A percentile compares a stretch with the other conserved stretches of the same genome.
Conservation (phyloP, 2,113 vertebrate species). For the Ammodytes dubius region DNA sequence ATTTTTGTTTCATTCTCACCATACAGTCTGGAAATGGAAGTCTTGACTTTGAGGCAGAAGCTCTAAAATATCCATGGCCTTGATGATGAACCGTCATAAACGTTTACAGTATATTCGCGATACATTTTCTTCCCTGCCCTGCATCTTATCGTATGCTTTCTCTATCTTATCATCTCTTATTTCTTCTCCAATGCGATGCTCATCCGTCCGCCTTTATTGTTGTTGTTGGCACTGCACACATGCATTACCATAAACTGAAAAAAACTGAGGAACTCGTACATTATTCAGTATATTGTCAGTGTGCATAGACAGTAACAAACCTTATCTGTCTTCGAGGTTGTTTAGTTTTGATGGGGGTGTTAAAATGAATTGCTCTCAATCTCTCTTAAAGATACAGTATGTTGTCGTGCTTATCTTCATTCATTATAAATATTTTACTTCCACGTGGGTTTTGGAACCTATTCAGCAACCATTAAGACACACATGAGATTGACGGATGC, state of each 20-base stretch:
- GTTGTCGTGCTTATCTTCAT: slow-evolving; percentile 20
- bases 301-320: background rate
- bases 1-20: background rate
- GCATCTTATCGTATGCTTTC: background rate
- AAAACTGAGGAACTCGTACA: background rate
- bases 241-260: background rate
- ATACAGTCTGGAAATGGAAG: background rate
- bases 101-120: background rate
- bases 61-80: background rate
- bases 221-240: too few species aligned
- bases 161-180: background rate
- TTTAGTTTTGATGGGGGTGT: background rate
- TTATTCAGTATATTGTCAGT: slow-evolving; percentile 6
- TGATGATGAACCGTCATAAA: background rate
- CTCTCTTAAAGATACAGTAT: background rate
- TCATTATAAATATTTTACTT: background rate
- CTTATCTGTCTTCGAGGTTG: slow-evolving; percentile 7
- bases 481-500: background rate
- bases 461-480: background rate
- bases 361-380: slow-evolving; percentile 14
- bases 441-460: background rate
- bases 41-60: background rate
- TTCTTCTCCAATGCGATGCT: too few species aligned
- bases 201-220: too few species aligned
- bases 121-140: background rate